These are phyloP conservation scores for Brachystomella parvula DNA, from an alignment of 1,140 invertebrate genomes.

Conservation along the genomic window DNA sequence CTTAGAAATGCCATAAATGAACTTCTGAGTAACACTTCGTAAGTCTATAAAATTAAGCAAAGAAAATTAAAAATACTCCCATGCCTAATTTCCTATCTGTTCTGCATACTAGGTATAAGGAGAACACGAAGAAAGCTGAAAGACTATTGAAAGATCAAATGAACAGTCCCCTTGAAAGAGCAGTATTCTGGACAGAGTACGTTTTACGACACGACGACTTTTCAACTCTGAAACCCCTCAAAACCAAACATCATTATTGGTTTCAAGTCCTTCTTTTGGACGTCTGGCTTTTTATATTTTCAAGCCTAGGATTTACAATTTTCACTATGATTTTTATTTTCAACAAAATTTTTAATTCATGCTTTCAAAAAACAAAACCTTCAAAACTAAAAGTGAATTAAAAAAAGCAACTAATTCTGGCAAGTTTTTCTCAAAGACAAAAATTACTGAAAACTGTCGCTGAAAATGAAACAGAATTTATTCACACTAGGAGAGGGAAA, in stretches of 20 bases:
- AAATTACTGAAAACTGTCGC: too few species aligned
- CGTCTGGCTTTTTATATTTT: conserved; percentile 19
- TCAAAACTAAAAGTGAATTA: too few species aligned
- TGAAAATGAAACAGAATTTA: too few species aligned
- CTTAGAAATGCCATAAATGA: background rate
- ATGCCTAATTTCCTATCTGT: background rate
- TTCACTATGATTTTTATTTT: background rate
- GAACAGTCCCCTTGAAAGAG: conserved; percentile 17
- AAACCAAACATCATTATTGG: conserved; percentile 10
- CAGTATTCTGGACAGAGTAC: conserved; percentile 29
- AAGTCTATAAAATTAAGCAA: background rate
- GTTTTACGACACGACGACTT: conserved; percentile 22
- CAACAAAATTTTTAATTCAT: background rate
- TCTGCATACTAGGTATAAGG: conserved; percentile 26
- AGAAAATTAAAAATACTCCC: too few species aligned
- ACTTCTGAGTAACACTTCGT: conserved; percentile 9
- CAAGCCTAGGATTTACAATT: background rate
- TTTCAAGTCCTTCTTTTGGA: conserved; percentile 18
- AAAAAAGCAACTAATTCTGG: too few species aligned
- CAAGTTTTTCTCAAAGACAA: too few species aligned
- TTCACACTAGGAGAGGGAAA: too few species aligned
- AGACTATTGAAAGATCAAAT: conserved; percentile 23
- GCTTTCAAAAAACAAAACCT: background rate
- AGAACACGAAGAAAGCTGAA: conserved; percentile 13
- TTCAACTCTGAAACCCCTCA: conserved; percentile 9